A percentile compares a stretch with the other conserved stretches of the same genome.
Evolutionary conservation across 2,888 invertebrate genomes (phyloP).

Genomic region (Thalpophila matura): DNA sequence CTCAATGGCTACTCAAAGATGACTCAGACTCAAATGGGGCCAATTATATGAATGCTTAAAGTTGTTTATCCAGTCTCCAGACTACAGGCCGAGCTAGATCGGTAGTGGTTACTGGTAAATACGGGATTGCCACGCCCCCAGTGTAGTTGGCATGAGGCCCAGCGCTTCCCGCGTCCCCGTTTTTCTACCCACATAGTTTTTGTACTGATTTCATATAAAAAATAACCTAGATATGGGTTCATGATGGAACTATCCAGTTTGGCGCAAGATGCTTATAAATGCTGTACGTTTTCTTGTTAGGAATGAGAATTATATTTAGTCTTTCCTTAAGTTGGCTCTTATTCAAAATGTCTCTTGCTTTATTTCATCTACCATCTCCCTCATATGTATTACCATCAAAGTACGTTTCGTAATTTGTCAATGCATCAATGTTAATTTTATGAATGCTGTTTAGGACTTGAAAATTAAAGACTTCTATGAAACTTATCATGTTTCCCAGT

Average conservation of each 20-base stretch:
- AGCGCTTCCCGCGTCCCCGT: slow-evolving; percentile 41
- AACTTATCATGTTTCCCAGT: background rate
- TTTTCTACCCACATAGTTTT: slow-evolving; percentile 50
- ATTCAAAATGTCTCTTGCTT: slow-evolving; percentile 20
- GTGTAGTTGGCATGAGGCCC: slow-evolving; percentile 61
- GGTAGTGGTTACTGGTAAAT: slow-evolving; percentile 45
- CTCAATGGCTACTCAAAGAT: slow-evolving; percentile 11
- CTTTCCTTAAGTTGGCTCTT: slow-evolving; percentile 21
- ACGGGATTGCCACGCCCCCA: slow-evolving; percentile 54
- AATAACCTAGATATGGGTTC: slow-evolving; percentile 44
- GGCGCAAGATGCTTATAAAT: slow-evolving; percentile 6
- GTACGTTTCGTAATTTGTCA: background rate
- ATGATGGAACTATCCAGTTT: slow-evolving; percentile 39
- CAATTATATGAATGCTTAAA: slow-evolving; percentile 47
- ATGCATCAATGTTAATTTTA: background rate
- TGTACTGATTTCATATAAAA: slow-evolving; percentile 47
- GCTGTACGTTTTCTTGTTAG: slow-evolving; percentile 8
- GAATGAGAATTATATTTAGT: slow-evolving; percentile 28
- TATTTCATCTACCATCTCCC: background rate
- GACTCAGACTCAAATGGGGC: slow-evolving; percentile 26
- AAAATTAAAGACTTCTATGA: background rate
- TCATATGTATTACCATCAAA: background rate
- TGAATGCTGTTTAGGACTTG: too few species aligned
- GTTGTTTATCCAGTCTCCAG: slow-evolving; percentile 53
- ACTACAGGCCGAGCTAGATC: slow-evolving; percentile 27